Conservation (phyloP, 2,888 invertebrate genomes). For the Tromatobia lineatoria region DNA sequence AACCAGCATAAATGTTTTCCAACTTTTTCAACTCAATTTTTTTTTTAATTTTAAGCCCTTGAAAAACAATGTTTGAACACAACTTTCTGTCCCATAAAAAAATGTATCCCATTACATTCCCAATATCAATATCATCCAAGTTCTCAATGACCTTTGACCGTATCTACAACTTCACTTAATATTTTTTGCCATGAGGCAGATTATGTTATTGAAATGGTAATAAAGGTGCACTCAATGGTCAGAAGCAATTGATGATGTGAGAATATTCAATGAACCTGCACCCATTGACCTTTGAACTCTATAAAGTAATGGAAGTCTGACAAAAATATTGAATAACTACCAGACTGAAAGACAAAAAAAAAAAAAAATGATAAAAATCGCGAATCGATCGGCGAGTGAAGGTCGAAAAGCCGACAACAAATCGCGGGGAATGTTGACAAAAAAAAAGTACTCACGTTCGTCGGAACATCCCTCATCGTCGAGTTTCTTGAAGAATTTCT, state of each 20-base stretch:
- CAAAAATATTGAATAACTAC: constrained; percentile 5
- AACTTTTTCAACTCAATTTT: too few species aligned
- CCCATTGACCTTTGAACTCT: constrained; percentile 64
- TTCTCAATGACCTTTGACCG: neutral
- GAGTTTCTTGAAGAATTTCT: constrained; percentile 81
- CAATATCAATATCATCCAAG: too few species aligned
- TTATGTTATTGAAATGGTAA: neutral
- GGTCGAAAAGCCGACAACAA: neutral
- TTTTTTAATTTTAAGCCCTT: too few species aligned
- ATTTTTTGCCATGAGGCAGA: neutral
- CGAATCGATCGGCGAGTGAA: neutral
- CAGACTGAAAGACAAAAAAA: neutral
- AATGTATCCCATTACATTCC: too few species aligned
- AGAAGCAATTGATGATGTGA: constrained; percentile 37
- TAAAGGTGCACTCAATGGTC: constrained; percentile 2
- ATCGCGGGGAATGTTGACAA: neutral
- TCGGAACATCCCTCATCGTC: constrained; percentile 80
- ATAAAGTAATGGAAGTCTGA: neutral
- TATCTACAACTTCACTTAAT: neutral
- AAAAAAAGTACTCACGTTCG: constrained; percentile 72
- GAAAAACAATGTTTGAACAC: too few species aligned
- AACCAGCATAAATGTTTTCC: too few species aligned
- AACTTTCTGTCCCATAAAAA: too few species aligned
- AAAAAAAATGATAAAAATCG: neutral
- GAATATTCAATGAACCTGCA: constrained; percentile 45